phyloP scores from a whole-genome alignment of 1,140 invertebrate species.

The Heliconius hermathena region DNA sequence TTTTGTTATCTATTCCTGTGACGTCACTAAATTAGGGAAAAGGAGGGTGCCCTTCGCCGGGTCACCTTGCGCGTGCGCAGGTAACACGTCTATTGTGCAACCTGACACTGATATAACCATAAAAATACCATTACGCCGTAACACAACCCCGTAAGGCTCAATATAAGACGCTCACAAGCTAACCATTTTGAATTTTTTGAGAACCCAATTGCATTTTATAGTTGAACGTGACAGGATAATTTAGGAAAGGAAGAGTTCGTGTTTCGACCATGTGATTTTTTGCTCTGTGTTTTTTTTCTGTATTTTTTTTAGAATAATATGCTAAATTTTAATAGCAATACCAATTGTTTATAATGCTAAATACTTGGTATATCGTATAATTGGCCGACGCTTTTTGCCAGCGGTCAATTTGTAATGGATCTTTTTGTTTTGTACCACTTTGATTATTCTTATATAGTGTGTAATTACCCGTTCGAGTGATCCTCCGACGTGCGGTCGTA shows the following conservation, averaged over 20 bases:
- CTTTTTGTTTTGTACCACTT: conserved; percentile 34
- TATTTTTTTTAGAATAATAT: conserved; percentile 60
- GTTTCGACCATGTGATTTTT: conserved; percentile 58
- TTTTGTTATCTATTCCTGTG: neutral
- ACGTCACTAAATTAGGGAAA: conserved; percentile 45
- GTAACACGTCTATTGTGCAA: conserved; percentile 73
- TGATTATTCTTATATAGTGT: conserved; percentile 29
- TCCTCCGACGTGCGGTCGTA: conserved; percentile 25
- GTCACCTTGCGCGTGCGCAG: conserved; percentile 76
- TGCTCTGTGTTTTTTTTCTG: conserved; percentile 42
- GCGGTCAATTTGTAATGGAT: conserved; percentile 41
- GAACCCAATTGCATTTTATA: conserved; percentile 80
- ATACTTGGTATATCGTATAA: conserved; percentile 60
- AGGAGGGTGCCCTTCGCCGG: conserved; percentile 71
- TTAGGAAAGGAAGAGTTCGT: conserved; percentile 71
- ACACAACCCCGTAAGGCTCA: conserved; percentile 17
- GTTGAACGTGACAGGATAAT: conserved; percentile 80
- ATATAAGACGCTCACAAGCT: conserved; percentile 38
- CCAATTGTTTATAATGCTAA: conserved; percentile 67
- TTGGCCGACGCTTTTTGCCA: conserved; percentile 52
- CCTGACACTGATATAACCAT: conserved; percentile 64
- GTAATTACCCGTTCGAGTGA: conserved; percentile 31
- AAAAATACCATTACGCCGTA: conserved; percentile 35
- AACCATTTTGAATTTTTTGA: conserved; percentile 75
- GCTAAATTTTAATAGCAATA: conserved; percentile 58